phyloP scores from a whole-genome alignment of 2,888 invertebrate species.

The Antheraea assamensis region DNA sequence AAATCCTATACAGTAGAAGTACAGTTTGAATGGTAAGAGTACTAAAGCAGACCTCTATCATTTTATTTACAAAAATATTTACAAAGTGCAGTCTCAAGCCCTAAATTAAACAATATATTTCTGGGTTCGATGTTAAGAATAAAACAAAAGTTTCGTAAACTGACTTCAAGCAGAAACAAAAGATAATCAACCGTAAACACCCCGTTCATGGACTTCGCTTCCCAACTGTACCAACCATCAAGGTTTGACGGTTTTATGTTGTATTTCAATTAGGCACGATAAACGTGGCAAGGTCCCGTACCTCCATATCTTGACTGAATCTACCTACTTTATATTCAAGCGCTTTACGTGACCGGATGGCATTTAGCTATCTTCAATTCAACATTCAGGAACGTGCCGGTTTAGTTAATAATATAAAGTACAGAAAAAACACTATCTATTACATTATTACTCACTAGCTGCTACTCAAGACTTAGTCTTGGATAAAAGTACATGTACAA shows the following conservation, averaged over 20 bases:
- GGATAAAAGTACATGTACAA: too few relatives aligned
- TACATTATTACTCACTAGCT: background rate
- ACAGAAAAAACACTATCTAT: constrained; percentile 9
- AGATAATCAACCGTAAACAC: background rate
- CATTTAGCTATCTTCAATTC: constrained; percentile 18
- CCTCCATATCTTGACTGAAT: constrained; percentile 17
- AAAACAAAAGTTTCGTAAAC: background rate
- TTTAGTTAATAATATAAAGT: background rate
- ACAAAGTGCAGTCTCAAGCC: too few relatives aligned
- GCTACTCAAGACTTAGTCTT: background rate
- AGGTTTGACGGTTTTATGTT: constrained; percentile 13
- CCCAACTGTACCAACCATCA: constrained; percentile 3
- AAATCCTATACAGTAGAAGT: too few relatives aligned
- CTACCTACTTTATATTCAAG: constrained; percentile 20
- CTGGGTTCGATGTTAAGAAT: too few relatives aligned
- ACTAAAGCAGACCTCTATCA: too few relatives aligned
- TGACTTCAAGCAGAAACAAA: background rate
- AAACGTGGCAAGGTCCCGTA: constrained; percentile 20
- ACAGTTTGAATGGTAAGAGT: too few relatives aligned
- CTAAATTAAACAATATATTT: too few relatives aligned
- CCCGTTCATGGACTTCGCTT: constrained; percentile 1
- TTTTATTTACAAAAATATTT: too few relatives aligned
- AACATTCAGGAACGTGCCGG: background rate
- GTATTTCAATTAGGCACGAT: constrained; percentile 21
- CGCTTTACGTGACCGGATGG: constrained; percentile 22